Base-by-base conservation (phyloP, 2,797 vertebrate genomes). In the Erethizon dorsatum region DNA sequence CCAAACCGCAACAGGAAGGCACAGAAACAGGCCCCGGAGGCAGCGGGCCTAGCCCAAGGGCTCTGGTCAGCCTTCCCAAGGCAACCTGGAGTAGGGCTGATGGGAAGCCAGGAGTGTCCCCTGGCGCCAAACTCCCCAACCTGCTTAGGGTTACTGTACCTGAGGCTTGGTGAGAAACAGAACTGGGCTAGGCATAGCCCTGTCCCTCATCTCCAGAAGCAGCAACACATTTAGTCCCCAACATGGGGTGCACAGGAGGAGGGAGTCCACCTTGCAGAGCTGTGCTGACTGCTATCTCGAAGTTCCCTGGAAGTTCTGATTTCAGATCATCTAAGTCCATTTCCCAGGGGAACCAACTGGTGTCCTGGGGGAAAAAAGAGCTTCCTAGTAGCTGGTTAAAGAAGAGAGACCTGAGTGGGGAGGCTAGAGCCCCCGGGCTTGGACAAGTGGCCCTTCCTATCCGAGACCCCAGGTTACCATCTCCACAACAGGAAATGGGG, bases 1-100 rank as follows among this genome's bases (percentile, higher is more conserved):
- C 93, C 73, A 97, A 97, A 97, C 97, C 95, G 50, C 97, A 96
- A 93, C 94, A 94, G 97, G 96, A 98, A 98, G 86, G 77, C 88
- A 65, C 71, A 83, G 85, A 83, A 90, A 56, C 41, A 20, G 90
- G 31, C 83, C 83, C 75, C 83, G 8, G 85, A 91, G 67, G 90
- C 77, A 15, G 59, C 69, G 65, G 77, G 67, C 75, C 8, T 37
- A 77, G 91, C 12, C 0, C 78, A 26, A 67, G 89, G 91, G 83
- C 63, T 82, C 82, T 0, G 5, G 83, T 57, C 85, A 93, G 90
- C 33, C 94, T 71, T 93, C 82, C 57, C 0, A 26, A 88, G 41
- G 89, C 20, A 22, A 0, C 45, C 7, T 41, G 63, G 41, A 54
- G 17, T 0, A 31, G 22, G 54, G 24, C 45, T n/a, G 31, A 17